A percentile compares a stretch with the other conserved stretches of the same genome.
phyloP scores from a whole-genome alignment of 2,888 invertebrate genomes.

The Drosophila setosimentum region DNA sequence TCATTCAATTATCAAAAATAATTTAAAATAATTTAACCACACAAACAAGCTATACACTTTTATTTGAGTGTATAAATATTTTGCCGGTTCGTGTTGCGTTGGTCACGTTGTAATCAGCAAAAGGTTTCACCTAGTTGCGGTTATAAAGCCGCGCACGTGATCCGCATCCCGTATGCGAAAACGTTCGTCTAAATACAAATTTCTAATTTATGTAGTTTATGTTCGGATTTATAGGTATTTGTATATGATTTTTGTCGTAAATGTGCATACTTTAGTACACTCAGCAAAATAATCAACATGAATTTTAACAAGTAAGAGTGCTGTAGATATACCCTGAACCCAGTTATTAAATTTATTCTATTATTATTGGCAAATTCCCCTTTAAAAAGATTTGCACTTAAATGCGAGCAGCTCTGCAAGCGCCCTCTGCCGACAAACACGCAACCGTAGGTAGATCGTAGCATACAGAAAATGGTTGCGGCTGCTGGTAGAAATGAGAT shows the following conservation, averaged over 20 bases:
- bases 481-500: too few species aligned
- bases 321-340: too few species aligned
- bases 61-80: constrained; percentile 14
- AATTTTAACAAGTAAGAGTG: too few species aligned
- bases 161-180: constrained; percentile 56
- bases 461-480: too few species aligned
- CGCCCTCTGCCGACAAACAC: too few species aligned
- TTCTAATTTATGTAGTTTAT: constrained; percentile 78
- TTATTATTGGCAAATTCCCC: too few species aligned
- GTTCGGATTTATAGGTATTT: constrained; percentile 71
- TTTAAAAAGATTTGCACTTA: too few species aligned
- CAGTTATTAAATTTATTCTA: too few species aligned
- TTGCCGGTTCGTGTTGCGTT: constrained; percentile 34
- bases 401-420: too few species aligned
- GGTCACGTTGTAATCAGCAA: constrained; percentile 78
- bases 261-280: constrained; percentile 15
- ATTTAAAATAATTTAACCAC: constrained; percentile 72
- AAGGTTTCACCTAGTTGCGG: constrained; percentile 78
- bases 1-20: constrained; percentile 77
- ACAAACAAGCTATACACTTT: constrained; percentile 13
- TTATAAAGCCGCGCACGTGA: constrained; percentile 71
- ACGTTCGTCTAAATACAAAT: constrained; percentile 66
- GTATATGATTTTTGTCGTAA: constrained; percentile 53
- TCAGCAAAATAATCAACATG: background rate
- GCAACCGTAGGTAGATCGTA: too few species aligned